Evolutionary conservation across 2,888 invertebrate species (phyloP).

Genomic region (Muscina levida): DNA sequence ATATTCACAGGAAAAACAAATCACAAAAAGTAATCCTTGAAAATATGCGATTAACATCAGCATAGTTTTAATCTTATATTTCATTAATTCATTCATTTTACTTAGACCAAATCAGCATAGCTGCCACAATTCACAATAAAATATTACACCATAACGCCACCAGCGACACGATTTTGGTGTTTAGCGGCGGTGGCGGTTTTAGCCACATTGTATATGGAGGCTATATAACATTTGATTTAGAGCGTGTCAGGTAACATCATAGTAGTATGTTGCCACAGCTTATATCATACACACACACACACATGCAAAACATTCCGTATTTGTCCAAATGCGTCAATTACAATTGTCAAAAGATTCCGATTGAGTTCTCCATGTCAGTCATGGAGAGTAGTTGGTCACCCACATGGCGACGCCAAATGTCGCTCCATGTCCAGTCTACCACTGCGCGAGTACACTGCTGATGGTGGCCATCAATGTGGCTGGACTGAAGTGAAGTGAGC

Average conservation of each 20-base stretch:
- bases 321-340: conserved; percentile 27
- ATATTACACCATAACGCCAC: conserved; percentile 30
- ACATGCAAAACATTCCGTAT: not conserved
- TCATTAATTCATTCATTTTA: conserved; percentile 12
- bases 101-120: conserved; percentile 7
- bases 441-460: not conserved
- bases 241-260: conserved; percentile 35
- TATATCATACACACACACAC: not conserved
- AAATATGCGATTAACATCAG: conserved; percentile 16
- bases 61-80: conserved; percentile 15
- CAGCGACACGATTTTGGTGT: conserved; percentile 7
- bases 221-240: conserved; percentile 24
- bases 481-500: not conserved
- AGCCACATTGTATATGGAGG: conserved; percentile 4
- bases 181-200: too few relatives aligned
- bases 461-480: conserved; percentile 7
- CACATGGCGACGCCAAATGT: conserved; percentile 32
- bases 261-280: too few relatives aligned
- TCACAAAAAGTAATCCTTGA: too few relatives aligned
- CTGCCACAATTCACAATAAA: not conserved
- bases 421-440: not conserved
- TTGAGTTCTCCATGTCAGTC: not conserved
- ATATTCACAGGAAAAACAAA: too few relatives aligned
- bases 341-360: conserved; percentile 27
- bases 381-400: conserved; percentile 10